Evolutionary conservation across 2,888 invertebrate genomes (phyloP).

Genomic region (Pycnomerus fuliginosus): DNA sequence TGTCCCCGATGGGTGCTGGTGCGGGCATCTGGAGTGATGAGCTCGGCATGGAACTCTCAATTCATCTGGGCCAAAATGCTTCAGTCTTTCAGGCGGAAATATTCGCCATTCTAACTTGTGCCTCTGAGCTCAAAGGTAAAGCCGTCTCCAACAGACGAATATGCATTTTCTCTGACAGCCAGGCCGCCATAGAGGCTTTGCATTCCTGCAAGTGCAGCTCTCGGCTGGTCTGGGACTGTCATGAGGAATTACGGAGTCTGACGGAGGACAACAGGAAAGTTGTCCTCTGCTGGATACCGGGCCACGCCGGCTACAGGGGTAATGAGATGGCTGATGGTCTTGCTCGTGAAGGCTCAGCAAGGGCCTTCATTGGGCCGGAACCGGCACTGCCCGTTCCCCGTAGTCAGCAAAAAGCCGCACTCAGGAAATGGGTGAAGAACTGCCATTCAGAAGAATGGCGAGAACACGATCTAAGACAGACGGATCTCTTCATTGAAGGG

Average conservation of each 20-base stretch:
- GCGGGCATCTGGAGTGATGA: no score
- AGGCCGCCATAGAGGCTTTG: not conserved
- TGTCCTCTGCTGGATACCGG: conserved; percentile 1
- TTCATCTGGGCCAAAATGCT: no score
- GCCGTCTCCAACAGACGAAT: no score
- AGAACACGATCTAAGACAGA: not conserved
- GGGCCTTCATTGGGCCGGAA: not conserved
- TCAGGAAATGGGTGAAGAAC: not conserved
- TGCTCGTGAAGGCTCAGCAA: conserved; percentile 1
- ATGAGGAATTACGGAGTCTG: not conserved
- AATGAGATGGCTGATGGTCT: conserved; percentile 1
- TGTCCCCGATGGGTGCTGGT: no score
- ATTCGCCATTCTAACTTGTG: no score
- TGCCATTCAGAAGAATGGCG: not conserved
- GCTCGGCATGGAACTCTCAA: no score
- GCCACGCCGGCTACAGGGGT: not conserved
- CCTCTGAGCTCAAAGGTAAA: no score
- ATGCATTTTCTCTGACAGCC: no score
- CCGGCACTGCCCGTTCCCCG: no score
- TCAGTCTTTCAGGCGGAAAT: no score
- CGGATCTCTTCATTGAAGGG: no score
- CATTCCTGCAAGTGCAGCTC: not conserved
- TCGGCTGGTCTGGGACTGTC: not conserved
- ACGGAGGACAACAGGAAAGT: no score
- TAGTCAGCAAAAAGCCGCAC: not conserved